phyloP scores from a whole-genome alignment of 2,113 vertebrate genomes.

The Egretta garzetta region DNA sequence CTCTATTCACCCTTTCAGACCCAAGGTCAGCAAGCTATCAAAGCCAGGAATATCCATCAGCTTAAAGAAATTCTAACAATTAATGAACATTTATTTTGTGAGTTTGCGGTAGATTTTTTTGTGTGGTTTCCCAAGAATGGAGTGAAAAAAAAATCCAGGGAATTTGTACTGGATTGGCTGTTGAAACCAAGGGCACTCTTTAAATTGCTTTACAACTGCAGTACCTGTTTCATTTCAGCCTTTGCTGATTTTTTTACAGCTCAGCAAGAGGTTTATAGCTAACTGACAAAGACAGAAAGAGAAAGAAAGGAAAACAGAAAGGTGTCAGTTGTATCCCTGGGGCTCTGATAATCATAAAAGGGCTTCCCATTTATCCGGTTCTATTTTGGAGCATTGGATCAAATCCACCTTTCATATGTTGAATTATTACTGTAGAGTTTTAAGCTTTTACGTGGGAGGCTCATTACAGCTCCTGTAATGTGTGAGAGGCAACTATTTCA shows the following conservation, averaged over 20 bases:
- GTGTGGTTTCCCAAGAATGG: neutral
- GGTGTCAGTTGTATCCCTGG: neutral
- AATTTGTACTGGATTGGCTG: neutral
- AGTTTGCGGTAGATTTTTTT: neutral
- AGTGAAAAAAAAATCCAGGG: neutral
- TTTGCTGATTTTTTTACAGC: neutral
- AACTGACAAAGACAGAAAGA: neutral
- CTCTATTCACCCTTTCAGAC: neutral
- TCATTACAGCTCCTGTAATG: neutral
- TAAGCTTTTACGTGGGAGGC: neutral
- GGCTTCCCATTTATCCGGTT: neutral
- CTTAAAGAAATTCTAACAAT: neutral
- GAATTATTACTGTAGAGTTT: neutral
- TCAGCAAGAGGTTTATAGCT: neutral
- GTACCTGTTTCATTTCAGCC: neutral
- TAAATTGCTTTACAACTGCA: neutral
- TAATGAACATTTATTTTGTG: neutral
- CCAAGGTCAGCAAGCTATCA: neutral
- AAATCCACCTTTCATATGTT: neutral
- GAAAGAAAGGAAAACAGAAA: neutral
- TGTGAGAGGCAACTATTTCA: neutral
- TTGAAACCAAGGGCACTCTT: neutral
- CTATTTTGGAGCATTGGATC: slow-evolving; percentile 3
- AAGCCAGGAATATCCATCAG: neutral
- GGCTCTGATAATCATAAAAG: neutral